These are phyloP conservation scores for Torymus auratus DNA, from an alignment of 2,888 invertebrate species.

Conservation along the genomic window DNA sequence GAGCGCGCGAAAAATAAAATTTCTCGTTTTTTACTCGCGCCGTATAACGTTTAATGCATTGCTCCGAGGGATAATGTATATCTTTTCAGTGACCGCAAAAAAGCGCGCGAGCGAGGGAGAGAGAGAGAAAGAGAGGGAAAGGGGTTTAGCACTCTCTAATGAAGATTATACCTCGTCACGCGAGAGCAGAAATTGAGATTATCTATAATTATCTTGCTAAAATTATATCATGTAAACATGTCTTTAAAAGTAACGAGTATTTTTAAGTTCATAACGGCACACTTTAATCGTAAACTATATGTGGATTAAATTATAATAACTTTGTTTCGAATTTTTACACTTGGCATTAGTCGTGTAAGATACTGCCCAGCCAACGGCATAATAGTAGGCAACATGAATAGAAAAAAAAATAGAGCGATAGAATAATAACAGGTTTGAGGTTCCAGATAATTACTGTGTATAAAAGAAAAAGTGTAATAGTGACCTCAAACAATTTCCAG, in stretches of 20 bases:
- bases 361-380: too few relatives aligned
- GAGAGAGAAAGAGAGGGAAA: constrained; percentile 36
- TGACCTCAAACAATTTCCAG: too few relatives aligned
- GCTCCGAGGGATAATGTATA: constrained; percentile 13
- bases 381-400: too few relatives aligned
- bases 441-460: too few relatives aligned
- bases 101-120: background rate
- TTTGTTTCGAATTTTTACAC: background rate
- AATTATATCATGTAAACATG: constrained; percentile 41
- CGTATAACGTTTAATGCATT: constrained; percentile 11
- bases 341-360: too few relatives aligned
- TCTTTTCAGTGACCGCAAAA: constrained; percentile 33
- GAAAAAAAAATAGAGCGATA: too few relatives aligned
- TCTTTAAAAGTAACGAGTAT: constrained; percentile 23
- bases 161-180: constrained; percentile 32
- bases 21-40: background rate
- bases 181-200: constrained; percentile 18
- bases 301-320: constrained; percentile 19
- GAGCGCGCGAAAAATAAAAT: background rate
- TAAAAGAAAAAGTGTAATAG: too few relatives aligned
- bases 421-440: too few relatives aligned
- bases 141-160: constrained; percentile 37
- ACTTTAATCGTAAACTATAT: background rate
- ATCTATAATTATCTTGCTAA: constrained; percentile 18
- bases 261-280: constrained; percentile 5